phyloP scores from a whole-genome alignment of 2,797 vertebrate genomes.

The Luscinia megarhynchos region DNA sequence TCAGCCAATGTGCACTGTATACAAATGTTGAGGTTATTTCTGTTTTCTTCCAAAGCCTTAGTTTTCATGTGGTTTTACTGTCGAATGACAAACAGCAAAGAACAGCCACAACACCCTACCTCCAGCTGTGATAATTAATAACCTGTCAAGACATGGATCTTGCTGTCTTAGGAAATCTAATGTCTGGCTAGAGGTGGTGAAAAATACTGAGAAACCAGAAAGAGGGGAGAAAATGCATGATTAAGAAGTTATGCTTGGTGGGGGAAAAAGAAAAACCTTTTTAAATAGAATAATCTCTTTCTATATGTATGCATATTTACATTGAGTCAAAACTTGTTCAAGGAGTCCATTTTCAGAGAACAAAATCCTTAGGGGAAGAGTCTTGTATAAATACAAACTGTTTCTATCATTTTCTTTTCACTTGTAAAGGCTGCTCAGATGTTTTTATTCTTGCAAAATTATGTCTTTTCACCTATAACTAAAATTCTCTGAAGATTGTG shows the following conservation, averaged over 20 bases:
- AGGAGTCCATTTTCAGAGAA: constrained; percentile 17
- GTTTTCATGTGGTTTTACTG: constrained; percentile 41
- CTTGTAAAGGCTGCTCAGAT: background rate
- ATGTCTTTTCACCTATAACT: background rate
- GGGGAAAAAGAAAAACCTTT: background rate
- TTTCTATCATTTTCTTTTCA: background rate
- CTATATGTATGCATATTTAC: background rate
- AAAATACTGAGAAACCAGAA: constrained; percentile 21
- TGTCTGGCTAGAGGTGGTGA: constrained; percentile 46
- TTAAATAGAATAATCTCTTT: background rate
- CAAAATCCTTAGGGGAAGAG: background rate
- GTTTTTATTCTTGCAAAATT: background rate
- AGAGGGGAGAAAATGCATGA: background rate
- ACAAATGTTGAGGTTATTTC: constrained; percentile 39
- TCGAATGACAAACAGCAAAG: constrained; percentile 52
- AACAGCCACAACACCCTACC: constrained; percentile 28
- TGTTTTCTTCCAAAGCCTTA: constrained; percentile 29
- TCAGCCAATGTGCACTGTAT: constrained; percentile 39
- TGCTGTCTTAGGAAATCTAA: constrained; percentile 34
- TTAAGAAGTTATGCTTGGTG: background rate
- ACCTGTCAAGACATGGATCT: constrained; percentile 59
- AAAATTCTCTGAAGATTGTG: background rate
- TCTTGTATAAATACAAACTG: background rate
- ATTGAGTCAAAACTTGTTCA: background rate
- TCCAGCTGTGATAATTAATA: constrained; percentile 75